A percentile compares a stretch with the other conserved stretches of the same genome.
These are phyloP conservation scores for Odontocerum albicorne DNA, from an alignment of 2,888 invertebrate species.

Conservation along the genomic window DNA sequence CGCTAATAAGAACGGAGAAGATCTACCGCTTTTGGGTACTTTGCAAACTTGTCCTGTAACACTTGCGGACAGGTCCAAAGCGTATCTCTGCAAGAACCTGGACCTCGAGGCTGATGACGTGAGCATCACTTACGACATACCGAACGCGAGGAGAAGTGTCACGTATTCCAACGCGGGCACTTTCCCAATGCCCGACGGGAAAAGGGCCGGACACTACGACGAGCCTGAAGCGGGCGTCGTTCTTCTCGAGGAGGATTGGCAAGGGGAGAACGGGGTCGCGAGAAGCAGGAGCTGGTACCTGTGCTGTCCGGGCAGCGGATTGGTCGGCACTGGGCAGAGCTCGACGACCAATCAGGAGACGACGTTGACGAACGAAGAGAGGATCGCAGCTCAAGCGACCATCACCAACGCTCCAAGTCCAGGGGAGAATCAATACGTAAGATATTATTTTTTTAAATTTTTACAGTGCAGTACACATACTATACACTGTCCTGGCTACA, in stretches of 20 bases:
- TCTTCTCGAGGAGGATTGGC: conserved; percentile 48
- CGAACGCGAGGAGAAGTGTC: conserved; percentile 42
- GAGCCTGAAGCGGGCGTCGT: conserved; percentile 10
- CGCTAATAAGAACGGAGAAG: conserved; percentile 43
- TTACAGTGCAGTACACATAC: neutral
- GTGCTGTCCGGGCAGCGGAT: conserved; percentile 56
- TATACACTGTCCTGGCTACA: no score
- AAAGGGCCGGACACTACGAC: conserved; percentile 43
- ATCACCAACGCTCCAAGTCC: conserved; percentile 33
- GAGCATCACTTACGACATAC: conserved; percentile 29
- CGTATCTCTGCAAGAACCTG: conserved; percentile 32
- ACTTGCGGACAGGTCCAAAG: conserved; percentile 37
- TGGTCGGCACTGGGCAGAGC: conserved; percentile 51
- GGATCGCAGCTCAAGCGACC: conserved; percentile 1
- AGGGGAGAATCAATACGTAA: conserved; percentile 34
- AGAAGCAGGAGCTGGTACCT: conserved; percentile 63
- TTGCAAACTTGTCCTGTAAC: conserved; percentile 40
- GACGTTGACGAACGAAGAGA: neutral
- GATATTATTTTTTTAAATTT: conserved; percentile 3
- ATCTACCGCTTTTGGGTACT: conserved; percentile 44
- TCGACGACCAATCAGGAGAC: conserved; percentile 45
- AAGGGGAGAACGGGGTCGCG: conserved; percentile 44
- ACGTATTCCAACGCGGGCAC: conserved; percentile 56
- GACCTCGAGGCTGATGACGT: conserved; percentile 33
- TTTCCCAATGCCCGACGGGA: conserved; percentile 54